These are phyloP conservation scores for Carcinoscorpius rotundicauda DNA, from an alignment of 1,140 invertebrate genomes.

Conservation along the genomic window DNA sequence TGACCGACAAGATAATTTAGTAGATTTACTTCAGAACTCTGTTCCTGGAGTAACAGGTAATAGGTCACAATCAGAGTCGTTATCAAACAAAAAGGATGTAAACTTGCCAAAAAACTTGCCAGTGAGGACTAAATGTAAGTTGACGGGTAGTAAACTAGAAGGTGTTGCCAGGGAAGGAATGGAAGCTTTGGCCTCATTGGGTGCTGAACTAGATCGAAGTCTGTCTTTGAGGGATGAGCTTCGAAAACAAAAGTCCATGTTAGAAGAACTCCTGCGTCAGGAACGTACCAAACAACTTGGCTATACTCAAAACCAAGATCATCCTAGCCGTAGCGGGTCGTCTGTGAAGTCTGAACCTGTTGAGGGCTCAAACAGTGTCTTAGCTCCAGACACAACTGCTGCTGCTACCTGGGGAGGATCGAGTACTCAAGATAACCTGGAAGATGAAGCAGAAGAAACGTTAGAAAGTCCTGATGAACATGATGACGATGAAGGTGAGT, in stretches of 20 bases:
- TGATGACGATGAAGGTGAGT: background rate
- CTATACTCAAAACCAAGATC: constrained; percentile 9
- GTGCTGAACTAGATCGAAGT: constrained; percentile 9
- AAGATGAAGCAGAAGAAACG: constrained; percentile 11
- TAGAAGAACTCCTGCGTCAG: constrained; percentile 8
- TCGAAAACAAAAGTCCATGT: constrained; percentile 4
- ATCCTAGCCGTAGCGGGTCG: constrained; percentile 8
- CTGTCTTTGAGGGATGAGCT: background rate
- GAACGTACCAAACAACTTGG: constrained; percentile 2
- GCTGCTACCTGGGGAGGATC: constrained; percentile 19
- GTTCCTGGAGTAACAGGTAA: no score
- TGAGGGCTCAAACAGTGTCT: constrained; percentile 13
- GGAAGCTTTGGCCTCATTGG: constrained; percentile 1
- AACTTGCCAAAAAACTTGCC: no score
- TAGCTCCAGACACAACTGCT: constrained; percentile 10
- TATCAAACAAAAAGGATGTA: no score
- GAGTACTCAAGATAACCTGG: constrained; percentile 18
- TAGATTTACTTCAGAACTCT: no score
- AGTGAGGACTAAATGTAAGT: no score
- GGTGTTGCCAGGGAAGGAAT: background rate
- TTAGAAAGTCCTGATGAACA: constrained; percentile 9
- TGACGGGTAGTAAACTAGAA: no score
- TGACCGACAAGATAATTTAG: no score
- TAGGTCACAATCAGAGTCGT: no score
- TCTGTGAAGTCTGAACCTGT: constrained; percentile 14